phyloP scores from a whole-genome alignment of 2,113 vertebrate species.

The Laticauda colubrina region DNA sequence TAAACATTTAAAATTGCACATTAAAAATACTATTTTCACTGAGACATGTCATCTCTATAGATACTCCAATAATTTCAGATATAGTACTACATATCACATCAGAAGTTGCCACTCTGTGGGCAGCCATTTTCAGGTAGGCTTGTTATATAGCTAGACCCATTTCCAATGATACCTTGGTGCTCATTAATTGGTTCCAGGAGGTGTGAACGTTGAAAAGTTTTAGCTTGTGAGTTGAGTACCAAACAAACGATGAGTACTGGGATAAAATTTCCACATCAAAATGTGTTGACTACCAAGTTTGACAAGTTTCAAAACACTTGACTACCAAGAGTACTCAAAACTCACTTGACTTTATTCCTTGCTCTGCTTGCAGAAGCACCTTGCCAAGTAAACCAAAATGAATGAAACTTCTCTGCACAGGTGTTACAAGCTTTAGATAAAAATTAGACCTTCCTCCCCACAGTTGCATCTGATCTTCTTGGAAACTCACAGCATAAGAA shows the following conservation, averaged over 20 bases:
- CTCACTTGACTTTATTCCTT: not conserved
- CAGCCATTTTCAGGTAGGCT: not conserved
- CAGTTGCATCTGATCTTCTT: not conserved
- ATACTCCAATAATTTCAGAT: not conserved
- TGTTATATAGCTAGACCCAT: not conserved
- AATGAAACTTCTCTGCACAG: not conserved
- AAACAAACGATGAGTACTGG: not conserved
- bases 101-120: not conserved
- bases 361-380: not conserved
- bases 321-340: not conserved
- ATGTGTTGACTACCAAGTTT: not conserved
- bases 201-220: too few relatives aligned
- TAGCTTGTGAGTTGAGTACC: too few relatives aligned
- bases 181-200: not conserved
- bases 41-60: not conserved
- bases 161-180: not conserved
- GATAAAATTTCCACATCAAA: not conserved
- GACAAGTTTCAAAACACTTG: not conserved
- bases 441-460: not conserved
- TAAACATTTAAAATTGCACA: not conserved
- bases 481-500: not conserved
- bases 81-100: not conserved
- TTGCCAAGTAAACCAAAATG: not conserved
- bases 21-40: not conserved
- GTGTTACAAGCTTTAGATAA: not conserved